Percentiles rank a stretch among this genome's conserved stretches.
Evolutionary conservation across 2,113 vertebrate species (phyloP).

Genomic region (Myanophis thanlyinensis): DNA sequence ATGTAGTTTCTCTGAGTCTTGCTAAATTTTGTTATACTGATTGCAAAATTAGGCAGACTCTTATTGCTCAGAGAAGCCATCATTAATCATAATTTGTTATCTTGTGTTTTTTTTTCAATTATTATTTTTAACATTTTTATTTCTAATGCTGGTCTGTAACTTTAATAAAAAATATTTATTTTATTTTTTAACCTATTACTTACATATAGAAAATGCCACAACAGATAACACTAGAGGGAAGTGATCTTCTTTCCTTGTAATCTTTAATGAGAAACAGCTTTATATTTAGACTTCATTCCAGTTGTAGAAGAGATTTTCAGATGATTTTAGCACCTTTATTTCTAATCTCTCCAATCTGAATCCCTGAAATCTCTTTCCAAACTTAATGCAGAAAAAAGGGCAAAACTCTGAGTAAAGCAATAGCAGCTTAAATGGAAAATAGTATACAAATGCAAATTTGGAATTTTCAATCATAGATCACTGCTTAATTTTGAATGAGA

Average conservation of each 20-base stretch:
- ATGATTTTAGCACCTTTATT: neutral
- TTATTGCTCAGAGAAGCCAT: no score
- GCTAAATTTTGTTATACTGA: no score
- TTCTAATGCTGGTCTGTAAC: no score
- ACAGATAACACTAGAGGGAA: neutral
- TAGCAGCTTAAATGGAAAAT: neutral
- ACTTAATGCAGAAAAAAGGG: neutral
- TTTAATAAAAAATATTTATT: no score
- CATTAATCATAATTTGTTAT: no score
- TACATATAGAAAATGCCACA: neutral
- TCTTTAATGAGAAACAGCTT: neutral
- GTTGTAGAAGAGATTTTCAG: neutral
- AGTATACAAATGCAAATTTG: neutral
- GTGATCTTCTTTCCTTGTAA: neutral
- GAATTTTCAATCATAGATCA: neutral
- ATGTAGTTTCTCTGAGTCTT: no score
- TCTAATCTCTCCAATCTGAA: neutral
- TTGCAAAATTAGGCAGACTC: no score
- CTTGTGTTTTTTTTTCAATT: no score
- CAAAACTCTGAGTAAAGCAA: neutral
- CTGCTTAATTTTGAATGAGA: neutral
- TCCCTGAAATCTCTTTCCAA: neutral
- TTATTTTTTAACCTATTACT: neutral
- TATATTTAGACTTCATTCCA: neutral
- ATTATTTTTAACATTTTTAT: no score